Percentiles rank a stretch among this genome's conserved stretches.
Conservation (phyloP, 2,888 invertebrate species). For the Patella pellucida region DNA sequence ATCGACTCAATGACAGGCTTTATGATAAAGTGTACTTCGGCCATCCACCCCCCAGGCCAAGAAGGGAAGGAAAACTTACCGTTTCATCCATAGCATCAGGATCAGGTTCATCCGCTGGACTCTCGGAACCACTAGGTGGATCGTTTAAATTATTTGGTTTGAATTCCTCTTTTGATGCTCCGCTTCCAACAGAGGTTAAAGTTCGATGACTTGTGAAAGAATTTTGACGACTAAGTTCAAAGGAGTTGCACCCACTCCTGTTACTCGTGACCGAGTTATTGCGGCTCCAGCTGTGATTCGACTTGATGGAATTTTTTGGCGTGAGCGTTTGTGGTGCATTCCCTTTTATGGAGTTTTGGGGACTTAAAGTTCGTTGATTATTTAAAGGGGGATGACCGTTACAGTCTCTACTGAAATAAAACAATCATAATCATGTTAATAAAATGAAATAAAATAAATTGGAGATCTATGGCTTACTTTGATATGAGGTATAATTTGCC, state of each 20-base stretch:
- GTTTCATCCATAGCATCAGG: conserved; percentile 67
- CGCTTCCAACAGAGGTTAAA: conserved; percentile 62
- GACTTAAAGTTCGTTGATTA: conserved; percentile 75
- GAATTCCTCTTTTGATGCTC: conserved; percentile 64
- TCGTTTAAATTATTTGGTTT: conserved; percentile 61
- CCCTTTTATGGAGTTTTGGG: conserved; percentile 80
- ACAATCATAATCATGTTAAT: background rate
- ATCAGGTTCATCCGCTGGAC: conserved; percentile 54
- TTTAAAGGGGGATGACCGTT: conserved; percentile 73
- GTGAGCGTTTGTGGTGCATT: conserved; percentile 50
- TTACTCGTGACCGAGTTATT: conserved; percentile 68
- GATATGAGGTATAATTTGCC: background rate
- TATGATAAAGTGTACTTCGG: too few species aligned
- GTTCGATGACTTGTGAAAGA: conserved; percentile 66
- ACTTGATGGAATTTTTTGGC: conserved; percentile 61
- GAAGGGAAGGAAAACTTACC: conserved; percentile 41
- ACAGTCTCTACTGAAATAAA: conserved; percentile 75
- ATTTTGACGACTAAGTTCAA: conserved; percentile 66
- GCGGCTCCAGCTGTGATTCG: conserved; percentile 54
- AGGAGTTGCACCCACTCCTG: conserved; percentile 58
- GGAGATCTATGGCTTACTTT: background rate
- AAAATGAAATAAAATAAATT: background rate
- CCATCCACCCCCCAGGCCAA: too few species aligned
- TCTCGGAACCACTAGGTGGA: conserved; percentile 37
- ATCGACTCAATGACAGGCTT: too few species aligned